These are phyloP conservation scores for Poeciliopsis infans DNA, from an alignment of 2,797 vertebrate species.

Conservation along the genomic window DNA sequence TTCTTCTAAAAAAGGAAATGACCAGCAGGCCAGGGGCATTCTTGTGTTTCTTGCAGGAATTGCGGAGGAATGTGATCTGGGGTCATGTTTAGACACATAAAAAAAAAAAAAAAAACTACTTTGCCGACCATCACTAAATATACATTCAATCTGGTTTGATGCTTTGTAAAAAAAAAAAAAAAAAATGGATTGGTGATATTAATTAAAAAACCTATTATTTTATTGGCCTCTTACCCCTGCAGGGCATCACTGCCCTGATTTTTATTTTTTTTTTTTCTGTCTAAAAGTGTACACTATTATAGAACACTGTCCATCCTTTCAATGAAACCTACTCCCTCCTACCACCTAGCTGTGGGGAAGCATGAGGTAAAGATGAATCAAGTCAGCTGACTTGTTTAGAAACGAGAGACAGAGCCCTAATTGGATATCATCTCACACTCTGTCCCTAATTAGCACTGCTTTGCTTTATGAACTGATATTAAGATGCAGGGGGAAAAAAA, in stretches of 20 bases:
- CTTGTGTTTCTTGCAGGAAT: slow-evolving; percentile 48
- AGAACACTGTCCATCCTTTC: slow-evolving; percentile 38
- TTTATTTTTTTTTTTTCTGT: slow-evolving; percentile 9
- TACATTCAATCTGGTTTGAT: slow-evolving; percentile 25
- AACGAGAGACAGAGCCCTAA: slow-evolving; percentile 64
- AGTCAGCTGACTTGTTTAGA: slow-evolving; percentile 63
- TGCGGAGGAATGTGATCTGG: slow-evolving; percentile 29
- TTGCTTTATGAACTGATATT: slow-evolving; percentile 76
- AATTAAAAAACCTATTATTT: background rate
- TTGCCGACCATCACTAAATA: background rate
- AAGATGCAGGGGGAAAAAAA: slow-evolving; percentile 70
- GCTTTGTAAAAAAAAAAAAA: background rate
- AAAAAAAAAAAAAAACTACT: background rate
- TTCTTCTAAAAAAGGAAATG: slow-evolving; percentile 56
- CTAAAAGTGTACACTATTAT: slow-evolving; percentile 34
- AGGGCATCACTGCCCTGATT: slow-evolving; percentile 31
- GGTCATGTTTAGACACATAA: slow-evolving; percentile 14
- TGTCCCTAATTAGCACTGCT: slow-evolving; percentile 70
- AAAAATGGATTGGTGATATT: background rate
- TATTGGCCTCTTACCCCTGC: background rate
- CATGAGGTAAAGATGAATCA: slow-evolving; percentile 65
- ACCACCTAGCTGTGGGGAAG: slow-evolving; percentile 52
- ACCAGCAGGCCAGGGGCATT: slow-evolving; percentile 39
- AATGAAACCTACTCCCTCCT: slow-evolving; percentile 39
- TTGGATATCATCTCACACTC: slow-evolving; percentile 75